phyloP scores from a whole-genome alignment of 2,113 vertebrate genomes.

The Chrysemys picta region DNA sequence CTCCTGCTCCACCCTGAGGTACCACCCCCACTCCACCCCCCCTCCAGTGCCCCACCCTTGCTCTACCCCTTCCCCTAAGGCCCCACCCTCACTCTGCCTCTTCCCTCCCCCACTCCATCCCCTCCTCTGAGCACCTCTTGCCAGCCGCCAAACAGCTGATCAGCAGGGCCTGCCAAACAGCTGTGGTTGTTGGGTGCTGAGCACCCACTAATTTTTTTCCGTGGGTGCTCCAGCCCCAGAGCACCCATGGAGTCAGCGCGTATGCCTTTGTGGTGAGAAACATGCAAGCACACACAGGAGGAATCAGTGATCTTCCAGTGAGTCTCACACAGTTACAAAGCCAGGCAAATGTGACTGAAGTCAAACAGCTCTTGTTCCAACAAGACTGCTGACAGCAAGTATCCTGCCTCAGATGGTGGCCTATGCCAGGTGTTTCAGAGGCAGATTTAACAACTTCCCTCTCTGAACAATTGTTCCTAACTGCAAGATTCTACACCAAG shows the following conservation, averaged over 20 bases:
- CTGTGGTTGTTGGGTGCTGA: no score
- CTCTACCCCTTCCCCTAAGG: no score
- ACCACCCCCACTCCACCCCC: no score
- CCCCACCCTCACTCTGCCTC: no score
- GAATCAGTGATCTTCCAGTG: neutral
- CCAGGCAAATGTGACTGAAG: neutral
- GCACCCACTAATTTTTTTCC: no score
- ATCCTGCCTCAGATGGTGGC: neutral
- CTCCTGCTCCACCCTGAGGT: no score
- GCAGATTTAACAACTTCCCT: neutral
- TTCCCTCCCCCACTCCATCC: no score
- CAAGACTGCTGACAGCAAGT: slow-evolving; percentile 20
- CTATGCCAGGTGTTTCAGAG: neutral
- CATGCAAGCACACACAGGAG: neutral
- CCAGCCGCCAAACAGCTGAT: no score
- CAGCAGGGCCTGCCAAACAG: no score
- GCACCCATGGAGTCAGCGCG: neutral
- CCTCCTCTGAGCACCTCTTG: no score
- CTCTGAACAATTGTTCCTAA: neutral
- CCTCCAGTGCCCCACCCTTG: no score
- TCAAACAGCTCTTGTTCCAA: slow-evolving; percentile 7
- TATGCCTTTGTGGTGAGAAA: neutral
- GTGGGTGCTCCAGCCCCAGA: no score
- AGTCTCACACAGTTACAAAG: neutral
- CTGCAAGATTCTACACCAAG: neutral